These are phyloP conservation scores for Numenius phaeopus DNA, from an alignment of 2,797 vertebrate species.

Conservation along the genomic window DNA sequence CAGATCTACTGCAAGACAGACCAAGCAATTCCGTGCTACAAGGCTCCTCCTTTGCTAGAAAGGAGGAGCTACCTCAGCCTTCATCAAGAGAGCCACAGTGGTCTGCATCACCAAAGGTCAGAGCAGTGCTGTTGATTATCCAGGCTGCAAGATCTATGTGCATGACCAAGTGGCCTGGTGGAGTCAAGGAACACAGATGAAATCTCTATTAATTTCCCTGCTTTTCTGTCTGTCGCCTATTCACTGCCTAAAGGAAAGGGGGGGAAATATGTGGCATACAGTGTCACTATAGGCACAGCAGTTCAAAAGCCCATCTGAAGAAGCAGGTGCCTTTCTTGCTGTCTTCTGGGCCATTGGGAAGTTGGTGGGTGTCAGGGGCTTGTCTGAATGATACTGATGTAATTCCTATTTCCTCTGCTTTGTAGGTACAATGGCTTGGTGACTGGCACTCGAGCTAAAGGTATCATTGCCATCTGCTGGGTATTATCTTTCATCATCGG, in stretches of 20 bases:
- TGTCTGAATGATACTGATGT: background rate
- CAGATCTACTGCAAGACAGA: background rate
- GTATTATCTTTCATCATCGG: slow-evolving; percentile 92
- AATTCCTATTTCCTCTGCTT: slow-evolving; percentile 9
- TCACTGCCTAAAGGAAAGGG: background rate
- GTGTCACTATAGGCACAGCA: background rate
- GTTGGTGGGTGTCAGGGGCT: background rate
- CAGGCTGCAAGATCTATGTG: background rate
- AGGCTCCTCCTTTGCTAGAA: background rate
- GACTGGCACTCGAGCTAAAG: slow-evolving; percentile 88
- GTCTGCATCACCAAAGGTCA: background rate
- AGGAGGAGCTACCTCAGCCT: background rate
- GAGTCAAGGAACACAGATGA: background rate
- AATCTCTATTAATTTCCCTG: background rate
- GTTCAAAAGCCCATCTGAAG: background rate
- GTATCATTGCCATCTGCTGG: slow-evolving; percentile 95
- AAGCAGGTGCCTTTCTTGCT: background rate
- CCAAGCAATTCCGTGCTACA: background rate
- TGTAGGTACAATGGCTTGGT: slow-evolving; percentile 95
- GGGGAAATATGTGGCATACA: background rate
- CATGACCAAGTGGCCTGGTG: background rate
- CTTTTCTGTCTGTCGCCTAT: background rate
- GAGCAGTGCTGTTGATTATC: background rate
- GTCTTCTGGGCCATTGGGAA: background rate
- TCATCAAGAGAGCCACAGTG: background rate